Evolutionary conservation across 2,113 vertebrate species (phyloP).

Genomic region (Asarcornis scutulata): DNA sequence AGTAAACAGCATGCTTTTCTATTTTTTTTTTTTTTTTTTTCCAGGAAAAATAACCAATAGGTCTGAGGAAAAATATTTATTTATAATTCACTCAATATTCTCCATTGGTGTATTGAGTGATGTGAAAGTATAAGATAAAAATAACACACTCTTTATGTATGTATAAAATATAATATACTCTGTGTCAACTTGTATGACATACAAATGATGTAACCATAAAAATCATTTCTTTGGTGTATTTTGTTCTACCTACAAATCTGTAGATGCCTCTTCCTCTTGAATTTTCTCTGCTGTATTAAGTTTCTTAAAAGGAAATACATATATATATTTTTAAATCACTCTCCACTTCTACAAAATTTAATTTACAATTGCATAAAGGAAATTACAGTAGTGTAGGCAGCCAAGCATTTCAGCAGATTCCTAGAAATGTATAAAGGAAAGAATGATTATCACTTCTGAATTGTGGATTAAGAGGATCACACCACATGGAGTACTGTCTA

Average conservation of each 20-base stretch:
- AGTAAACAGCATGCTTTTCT: background rate
- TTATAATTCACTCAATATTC: background rate
- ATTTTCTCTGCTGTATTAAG: conserved; percentile 29
- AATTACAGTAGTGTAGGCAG: conserved; percentile 60
- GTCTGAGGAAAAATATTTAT: background rate
- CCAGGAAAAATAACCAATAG: background rate
- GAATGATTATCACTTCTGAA: conserved; percentile 39
- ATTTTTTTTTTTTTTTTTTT: background rate
- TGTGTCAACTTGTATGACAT: background rate
- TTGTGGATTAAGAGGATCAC: conserved; percentile 60
- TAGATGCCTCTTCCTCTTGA: background rate
- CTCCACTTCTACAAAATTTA: conserved; percentile 45
- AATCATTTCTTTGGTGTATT: background rate
- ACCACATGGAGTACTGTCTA: conserved; percentile 14
- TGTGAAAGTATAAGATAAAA: background rate
- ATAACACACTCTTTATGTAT: background rate
- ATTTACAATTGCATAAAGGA: conserved; percentile 54
- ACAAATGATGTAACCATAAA: background rate
- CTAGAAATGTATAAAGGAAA: conserved; percentile 42
- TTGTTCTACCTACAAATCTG: background rate
- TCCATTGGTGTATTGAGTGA: background rate
- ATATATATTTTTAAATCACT: background rate
- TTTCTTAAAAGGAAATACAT: conserved; percentile 27
- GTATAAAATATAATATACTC: background rate
- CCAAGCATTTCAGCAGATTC: conserved; percentile 56